Evolutionary conservation across 1,140 invertebrate species (phyloP), one percentile per base, ranked within the genome.

Genomic region (Scaptodrosophila lebanonensis): DNA sequence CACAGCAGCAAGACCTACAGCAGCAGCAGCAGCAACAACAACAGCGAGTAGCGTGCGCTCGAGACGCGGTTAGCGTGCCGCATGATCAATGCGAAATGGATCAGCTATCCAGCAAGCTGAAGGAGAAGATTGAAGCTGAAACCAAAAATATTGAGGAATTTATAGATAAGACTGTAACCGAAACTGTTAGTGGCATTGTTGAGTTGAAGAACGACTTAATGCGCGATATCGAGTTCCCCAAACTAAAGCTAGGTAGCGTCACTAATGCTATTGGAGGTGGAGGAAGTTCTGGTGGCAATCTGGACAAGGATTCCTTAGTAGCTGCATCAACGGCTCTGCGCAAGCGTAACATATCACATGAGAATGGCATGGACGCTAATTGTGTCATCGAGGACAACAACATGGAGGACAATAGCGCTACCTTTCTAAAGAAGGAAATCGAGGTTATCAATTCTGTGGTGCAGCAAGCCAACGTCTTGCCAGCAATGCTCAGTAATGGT

Each of bases 131-230:
- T 39, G 86, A 87, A 50, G 83, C 84, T 27, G 86, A 86, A 48
- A 86, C 85, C 40, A 77, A 85, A 53, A 87, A 87, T 64, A 87
- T 87, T 77, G 86, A 87, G 64, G 85, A 87, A 56, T 87, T 87
- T 72, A 85, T 87, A 58, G 85, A 86, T 79, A 86, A 86, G 72
- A 86, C 84, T 85, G 83, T 86, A 27, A 85, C 83, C 29, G 83
- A 87, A 44, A 87, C 85, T 38, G 86, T 87, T 6, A 82, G 67
- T 35, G 86, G 86, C 56, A 87, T 87, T 53, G 85, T 87, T 22
- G 86, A 87, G 51, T 83, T 87, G 43, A 87, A 86, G 33, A 86
- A 87, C 39, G 86, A 87, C 62, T 52, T 87, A 43, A 87, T 87
- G 85, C 67, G 84, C 9, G 76, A 86, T 40, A 72, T 79, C 25